A percentile compares a stretch with the other conserved stretches of the same genome.
These are phyloP conservation scores for Smutsia gigantea DNA, from an alignment of 2,797 vertebrate genomes.

Conservation along the genomic window DNA sequence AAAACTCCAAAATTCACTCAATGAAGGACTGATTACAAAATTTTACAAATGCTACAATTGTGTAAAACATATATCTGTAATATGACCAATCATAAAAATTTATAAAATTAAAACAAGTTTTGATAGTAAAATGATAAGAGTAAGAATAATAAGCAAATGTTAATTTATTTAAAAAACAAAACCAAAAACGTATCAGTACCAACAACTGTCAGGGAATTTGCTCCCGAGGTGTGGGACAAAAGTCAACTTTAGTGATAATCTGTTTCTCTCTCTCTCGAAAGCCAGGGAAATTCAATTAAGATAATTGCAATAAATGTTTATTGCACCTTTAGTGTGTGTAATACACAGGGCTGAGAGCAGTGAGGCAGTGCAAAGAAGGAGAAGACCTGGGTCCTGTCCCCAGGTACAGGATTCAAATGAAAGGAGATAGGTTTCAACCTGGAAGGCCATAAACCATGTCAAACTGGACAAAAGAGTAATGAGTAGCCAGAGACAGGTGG, in stretches of 20 bases:
- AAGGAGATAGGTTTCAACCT: not conserved
- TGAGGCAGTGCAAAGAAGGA: not conserved
- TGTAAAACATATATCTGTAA: not conserved
- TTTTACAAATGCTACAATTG: not conserved
- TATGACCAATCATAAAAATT: not conserved
- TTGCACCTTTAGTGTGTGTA: not conserved
- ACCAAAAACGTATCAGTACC: not conserved
- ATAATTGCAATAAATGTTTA: not conserved
- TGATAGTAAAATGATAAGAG: not conserved
- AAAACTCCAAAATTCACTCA: not conserved
- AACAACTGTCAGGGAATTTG: not conserved
- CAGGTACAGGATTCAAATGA: not conserved
- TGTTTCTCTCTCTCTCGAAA: not conserved
- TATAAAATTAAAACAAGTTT: slow-evolving; percentile 15
- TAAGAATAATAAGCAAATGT: too few species aligned
- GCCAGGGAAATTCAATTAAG: not conserved
- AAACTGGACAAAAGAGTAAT: not conserved
- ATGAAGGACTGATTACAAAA: not conserved
- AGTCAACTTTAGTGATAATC: not conserved
- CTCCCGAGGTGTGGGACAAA: not conserved
- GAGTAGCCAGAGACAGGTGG: not conserved
- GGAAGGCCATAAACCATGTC: not conserved
- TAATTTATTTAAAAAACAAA: not conserved
- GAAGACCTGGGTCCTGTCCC: not conserved
- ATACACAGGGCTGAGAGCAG: not conserved